A percentile compares a stretch with the other conserved stretches of the same genome.
phyloP scores from a whole-genome alignment of 2,797 vertebrate genomes.

The Spondyliosoma cantharus region DNA sequence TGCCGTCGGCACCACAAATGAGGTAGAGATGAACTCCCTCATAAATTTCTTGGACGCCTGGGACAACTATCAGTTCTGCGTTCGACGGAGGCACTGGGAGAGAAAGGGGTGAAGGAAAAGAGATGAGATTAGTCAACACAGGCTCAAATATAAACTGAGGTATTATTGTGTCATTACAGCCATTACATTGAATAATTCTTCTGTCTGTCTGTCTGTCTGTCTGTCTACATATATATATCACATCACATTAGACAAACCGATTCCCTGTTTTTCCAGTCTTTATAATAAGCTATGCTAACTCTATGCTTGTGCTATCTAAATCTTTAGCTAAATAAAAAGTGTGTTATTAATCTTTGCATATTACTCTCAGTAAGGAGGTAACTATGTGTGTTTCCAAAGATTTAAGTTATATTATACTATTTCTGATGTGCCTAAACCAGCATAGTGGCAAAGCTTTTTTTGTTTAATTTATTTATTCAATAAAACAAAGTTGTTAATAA shows the following conservation, averaged over 20 bases:
- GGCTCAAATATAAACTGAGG: not conserved
- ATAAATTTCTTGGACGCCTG: conserved; percentile 33
- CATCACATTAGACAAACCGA: too few species aligned
- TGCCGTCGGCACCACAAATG: conserved; percentile 75
- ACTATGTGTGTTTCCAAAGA: too few species aligned
- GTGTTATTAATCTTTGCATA: not conserved
- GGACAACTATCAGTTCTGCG: conserved; percentile 55
- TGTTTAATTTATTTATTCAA: too few species aligned
- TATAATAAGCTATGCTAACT: not conserved
- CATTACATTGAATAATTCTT: too few species aligned
- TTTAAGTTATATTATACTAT: not conserved
- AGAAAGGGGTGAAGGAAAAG: conserved; percentile 1
- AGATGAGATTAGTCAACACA: not conserved
- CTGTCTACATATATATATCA: too few species aligned
- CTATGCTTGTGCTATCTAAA: not conserved
- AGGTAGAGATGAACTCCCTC: conserved; percentile 75
- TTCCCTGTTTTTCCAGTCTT: not conserved
- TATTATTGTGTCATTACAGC: not conserved
- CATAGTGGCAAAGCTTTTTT: too few species aligned
- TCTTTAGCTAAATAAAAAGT: not conserved
- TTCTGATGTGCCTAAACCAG: not conserved
- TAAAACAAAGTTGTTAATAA: too few species aligned
- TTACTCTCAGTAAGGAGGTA: not conserved
- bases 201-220: too few species aligned
- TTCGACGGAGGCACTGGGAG: conserved; percentile 73